phyloP scores from a whole-genome alignment of 2,113 vertebrate genomes.

The Solea solea region DNA sequence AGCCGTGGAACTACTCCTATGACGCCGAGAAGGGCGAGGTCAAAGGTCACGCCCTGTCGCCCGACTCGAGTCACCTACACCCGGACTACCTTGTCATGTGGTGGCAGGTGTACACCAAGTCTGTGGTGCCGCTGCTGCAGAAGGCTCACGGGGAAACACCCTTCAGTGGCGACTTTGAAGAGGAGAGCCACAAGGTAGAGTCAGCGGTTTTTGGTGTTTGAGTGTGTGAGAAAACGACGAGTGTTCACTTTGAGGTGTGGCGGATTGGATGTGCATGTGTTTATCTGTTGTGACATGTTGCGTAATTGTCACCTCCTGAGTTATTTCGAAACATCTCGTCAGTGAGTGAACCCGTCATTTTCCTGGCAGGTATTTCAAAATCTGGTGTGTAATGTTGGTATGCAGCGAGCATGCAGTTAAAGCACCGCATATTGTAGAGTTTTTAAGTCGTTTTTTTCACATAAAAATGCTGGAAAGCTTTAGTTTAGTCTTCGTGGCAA shows the following conservation, averaged over 20 bases:
- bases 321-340: conserved; percentile 9
- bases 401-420: neutral
- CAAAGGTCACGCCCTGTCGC: conserved; percentile 74
- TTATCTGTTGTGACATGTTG: conserved; percentile 25
- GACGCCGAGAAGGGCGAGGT: conserved; percentile 85
- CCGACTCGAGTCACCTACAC: conserved; percentile 78
- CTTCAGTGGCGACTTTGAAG: conserved; percentile 64
- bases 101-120: conserved; percentile 87
- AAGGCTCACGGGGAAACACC: conserved; percentile 81
- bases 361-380: neutral
- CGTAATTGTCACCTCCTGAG: conserved; percentile 1
- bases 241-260: neutral
- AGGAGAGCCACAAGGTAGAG: conserved; percentile 72
- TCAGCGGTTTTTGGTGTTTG: neutral
- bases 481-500: neutral
- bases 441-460: neutral
- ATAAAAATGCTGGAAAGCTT: neutral
- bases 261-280: neutral
- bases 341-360: neutral
- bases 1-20: conserved; percentile 93
- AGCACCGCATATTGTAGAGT: neutral
- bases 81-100: conserved; percentile 91
- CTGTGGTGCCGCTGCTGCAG: conserved; percentile 84
- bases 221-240: neutral
- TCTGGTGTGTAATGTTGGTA: neutral